These are phyloP conservation scores for Perccottus glenii DNA, from an alignment of 2,113 vertebrate species.

Conservation along the genomic window DNA sequence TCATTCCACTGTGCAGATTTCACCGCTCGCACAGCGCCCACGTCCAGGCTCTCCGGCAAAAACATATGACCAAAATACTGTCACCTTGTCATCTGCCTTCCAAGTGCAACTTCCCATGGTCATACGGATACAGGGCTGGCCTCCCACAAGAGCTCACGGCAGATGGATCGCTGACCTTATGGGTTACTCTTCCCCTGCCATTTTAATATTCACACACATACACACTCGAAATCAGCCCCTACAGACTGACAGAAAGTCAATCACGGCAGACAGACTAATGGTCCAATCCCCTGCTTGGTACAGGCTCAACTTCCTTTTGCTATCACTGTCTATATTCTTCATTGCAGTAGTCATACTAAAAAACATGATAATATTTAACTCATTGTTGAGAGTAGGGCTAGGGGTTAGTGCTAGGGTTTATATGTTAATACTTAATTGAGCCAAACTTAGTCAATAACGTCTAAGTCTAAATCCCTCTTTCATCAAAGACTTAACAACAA, in stretches of 20 bases:
- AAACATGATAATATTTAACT: neutral
- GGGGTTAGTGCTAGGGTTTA: too few relatives aligned
- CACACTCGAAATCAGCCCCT: neutral
- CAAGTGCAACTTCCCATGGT: constrained; percentile 16
- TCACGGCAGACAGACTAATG: neutral
- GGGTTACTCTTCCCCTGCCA: constrained; percentile 10
- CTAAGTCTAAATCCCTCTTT: too few relatives aligned
- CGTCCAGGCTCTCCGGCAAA: constrained; percentile 1
- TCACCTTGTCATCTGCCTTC: constrained; percentile 1
- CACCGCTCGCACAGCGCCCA: neutral
- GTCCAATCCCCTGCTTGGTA: neutral
- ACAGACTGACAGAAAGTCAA: neutral
- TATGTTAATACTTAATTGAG: too few relatives aligned
- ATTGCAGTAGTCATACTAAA: neutral
- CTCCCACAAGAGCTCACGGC: constrained; percentile 39
- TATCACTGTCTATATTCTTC: too few relatives aligned
- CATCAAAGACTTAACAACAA: too few relatives aligned
- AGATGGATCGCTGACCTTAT: constrained; percentile 45
- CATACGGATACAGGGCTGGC: constrained; percentile 9
- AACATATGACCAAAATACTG: neutral
- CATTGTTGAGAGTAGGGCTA: too few relatives aligned
- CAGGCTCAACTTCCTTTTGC: too few relatives aligned
- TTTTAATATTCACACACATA: constrained; percentile 7
- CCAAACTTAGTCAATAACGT: too few relatives aligned
- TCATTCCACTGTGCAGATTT: neutral